Percentiles rank a stretch among this genome's conserved stretches.
These are phyloP conservation scores for Lithophane ornitopus DNA, from an alignment of 2,888 invertebrate species.

Conservation along the genomic window DNA sequence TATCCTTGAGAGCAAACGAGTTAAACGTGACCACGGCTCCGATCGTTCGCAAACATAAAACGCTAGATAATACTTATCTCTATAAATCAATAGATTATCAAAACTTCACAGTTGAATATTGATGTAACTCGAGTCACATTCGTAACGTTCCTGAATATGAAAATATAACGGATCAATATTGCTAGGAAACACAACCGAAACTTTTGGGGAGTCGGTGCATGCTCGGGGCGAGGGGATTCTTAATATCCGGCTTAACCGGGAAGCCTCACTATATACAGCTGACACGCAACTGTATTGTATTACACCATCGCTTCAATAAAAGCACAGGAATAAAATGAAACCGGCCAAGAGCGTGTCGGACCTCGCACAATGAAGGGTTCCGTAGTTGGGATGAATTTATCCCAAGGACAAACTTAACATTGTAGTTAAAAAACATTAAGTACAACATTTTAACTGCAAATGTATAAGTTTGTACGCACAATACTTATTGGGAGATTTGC, in stretches of 20 bases:
- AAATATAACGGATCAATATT: slow-evolving; percentile 81
- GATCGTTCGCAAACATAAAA: slow-evolving; percentile 42
- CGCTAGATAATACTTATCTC: slow-evolving; percentile 60
- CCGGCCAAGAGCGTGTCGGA: too few relatives aligned
- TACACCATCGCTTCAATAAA: slow-evolving; percentile 59
- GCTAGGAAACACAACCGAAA: slow-evolving; percentile 84
- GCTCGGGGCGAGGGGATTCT: slow-evolving; percentile 78
- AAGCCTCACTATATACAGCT: slow-evolving; percentile 73
- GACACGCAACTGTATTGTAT: slow-evolving; percentile 68
- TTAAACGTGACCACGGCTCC: slow-evolving; percentile 65
- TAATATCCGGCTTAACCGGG: slow-evolving; percentile 84
- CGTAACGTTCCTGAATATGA: slow-evolving; percentile 19
- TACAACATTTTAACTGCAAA: too few relatives aligned
- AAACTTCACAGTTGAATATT: slow-evolving; percentile 40
- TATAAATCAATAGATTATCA: slow-evolving; percentile 50
- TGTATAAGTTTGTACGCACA: too few relatives aligned
- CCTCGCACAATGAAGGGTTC: too few relatives aligned
- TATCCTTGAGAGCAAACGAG: slow-evolving; percentile 67
- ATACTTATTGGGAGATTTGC: too few relatives aligned
- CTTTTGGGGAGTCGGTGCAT: slow-evolving; percentile 76
- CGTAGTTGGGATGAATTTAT: too few relatives aligned
- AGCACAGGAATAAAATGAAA: slow-evolving; percentile 14
- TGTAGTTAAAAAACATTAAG: too few relatives aligned
- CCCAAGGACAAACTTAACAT: too few relatives aligned
- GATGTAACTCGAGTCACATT: slow-evolving; percentile 14